Conservation (phyloP, 2,113 vertebrate species). For the Eidolon helvum region DNA sequence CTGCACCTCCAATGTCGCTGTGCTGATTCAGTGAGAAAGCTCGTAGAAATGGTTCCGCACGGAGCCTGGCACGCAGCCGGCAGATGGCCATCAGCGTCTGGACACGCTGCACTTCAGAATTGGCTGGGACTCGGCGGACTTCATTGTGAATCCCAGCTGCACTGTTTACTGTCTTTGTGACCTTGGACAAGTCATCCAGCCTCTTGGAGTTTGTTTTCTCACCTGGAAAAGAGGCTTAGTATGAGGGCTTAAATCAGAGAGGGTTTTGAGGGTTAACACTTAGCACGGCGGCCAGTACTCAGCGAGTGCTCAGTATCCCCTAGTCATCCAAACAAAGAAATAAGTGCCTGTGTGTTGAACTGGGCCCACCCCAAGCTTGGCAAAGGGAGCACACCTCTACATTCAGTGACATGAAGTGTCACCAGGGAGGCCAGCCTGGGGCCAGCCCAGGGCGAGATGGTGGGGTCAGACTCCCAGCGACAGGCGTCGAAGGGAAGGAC, state of each 20-base stretch:
- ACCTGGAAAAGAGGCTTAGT: not conserved
- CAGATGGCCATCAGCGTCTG: not conserved
- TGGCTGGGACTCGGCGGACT: not conserved
- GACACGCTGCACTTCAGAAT: not conserved
- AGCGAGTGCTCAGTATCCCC: not conserved
- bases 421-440: not conserved
- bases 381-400: not conserved
- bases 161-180: not conserved
- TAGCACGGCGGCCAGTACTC: not conserved
- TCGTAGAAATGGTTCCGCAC: accelerated
- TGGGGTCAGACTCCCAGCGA: not conserved
- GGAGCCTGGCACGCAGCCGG: accelerated
- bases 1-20: not conserved
- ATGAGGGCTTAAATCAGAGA: not conserved
- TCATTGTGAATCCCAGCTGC: not conserved
- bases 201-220: not conserved
- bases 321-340: not conserved
- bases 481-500: not conserved
- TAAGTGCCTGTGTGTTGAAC: accelerated
- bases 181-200: not conserved
- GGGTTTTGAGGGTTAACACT: not conserved
- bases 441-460: not conserved
- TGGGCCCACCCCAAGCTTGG: not conserved
- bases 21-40: accelerated
- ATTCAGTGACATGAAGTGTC: not conserved